phyloP scores from a whole-genome alignment of 2,888 invertebrate species.

The Pharmacophagus antenor region DNA sequence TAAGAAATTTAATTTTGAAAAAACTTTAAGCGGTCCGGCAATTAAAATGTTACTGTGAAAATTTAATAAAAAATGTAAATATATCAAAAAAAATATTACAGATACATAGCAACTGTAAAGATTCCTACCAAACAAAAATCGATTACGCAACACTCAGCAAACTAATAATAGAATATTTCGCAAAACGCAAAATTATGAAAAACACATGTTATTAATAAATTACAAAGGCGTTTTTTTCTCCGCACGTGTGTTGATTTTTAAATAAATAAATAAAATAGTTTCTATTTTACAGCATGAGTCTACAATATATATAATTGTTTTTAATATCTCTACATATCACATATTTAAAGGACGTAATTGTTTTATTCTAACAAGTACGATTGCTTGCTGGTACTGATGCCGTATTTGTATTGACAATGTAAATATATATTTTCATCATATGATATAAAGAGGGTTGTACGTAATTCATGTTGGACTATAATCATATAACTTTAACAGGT shows the following conservation, averaged over 20 bases:
- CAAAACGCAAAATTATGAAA: too few relatives aligned
- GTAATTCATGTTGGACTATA: not conserved
- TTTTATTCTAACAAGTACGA: not conserved
- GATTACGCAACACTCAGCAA: too few relatives aligned
- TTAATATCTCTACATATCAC: not conserved
- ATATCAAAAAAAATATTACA: not conserved
- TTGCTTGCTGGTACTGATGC: not conserved
- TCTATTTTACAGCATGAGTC: too few relatives aligned
- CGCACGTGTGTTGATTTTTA: too few relatives aligned
- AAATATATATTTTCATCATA: slow-evolving; percentile 1
- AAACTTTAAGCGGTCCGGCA: not conserved
- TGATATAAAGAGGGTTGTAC: not conserved
- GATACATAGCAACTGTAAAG: too few relatives aligned
- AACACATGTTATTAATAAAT: too few relatives aligned
- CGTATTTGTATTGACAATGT: slow-evolving; percentile 3
- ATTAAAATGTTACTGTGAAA: not conserved
- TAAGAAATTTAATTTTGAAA: not conserved
- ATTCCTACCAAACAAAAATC: too few relatives aligned
- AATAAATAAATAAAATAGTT: too few relatives aligned
- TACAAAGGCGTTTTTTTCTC: too few relatives aligned
- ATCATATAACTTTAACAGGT: too few relatives aligned
- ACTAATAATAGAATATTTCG: too few relatives aligned
- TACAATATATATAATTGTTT: too few relatives aligned
- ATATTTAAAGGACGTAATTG: slow-evolving; percentile 6
- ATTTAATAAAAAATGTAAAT: not conserved